phyloP scores from a whole-genome alignment of 2,888 invertebrate genomes.

The Lasius fuliginosus region DNA sequence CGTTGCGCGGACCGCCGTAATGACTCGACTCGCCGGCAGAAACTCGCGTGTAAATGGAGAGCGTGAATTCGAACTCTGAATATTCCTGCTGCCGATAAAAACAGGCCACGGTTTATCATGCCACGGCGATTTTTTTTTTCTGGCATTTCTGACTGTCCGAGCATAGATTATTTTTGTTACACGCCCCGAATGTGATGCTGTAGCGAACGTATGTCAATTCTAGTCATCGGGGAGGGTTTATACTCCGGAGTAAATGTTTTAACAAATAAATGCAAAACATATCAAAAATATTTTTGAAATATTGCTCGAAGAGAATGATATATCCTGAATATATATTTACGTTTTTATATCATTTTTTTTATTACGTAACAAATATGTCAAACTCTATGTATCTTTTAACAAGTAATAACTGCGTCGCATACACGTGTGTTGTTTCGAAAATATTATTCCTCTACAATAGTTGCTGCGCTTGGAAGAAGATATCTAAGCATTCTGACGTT shows the following conservation, averaged over 20 bases:
- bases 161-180: constrained; percentile 49
- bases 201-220: background rate
- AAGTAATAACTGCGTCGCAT: background rate
- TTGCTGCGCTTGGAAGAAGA: background rate
- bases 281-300: background rate
- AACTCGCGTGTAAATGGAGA: constrained; percentile 27
- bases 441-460: constrained; percentile 2
- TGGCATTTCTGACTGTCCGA: constrained; percentile 10
- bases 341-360: background rate
- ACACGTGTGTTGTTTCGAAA: background rate
- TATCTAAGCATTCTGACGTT: background rate
- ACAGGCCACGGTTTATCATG: constrained; percentile 37
- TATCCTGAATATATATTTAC: background rate
- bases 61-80: constrained; percentile 33
- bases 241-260: constrained; percentile 4
- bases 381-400: background rate
- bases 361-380: background rate
- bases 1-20: constrained; percentile 19
- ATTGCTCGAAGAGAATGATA: background rate
- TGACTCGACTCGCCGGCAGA: constrained; percentile 22
- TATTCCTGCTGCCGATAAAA: constrained; percentile 35
- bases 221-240: constrained; percentile 6
- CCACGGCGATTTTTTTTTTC: constrained; percentile 42
- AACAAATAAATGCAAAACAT: constrained; percentile 13
- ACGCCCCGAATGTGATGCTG: background rate